Evolutionary conservation across 2,888 invertebrate genomes (phyloP), one percentile per base, ranked within the genome.

Genomic region (Parthenolecanium corni): DNA sequence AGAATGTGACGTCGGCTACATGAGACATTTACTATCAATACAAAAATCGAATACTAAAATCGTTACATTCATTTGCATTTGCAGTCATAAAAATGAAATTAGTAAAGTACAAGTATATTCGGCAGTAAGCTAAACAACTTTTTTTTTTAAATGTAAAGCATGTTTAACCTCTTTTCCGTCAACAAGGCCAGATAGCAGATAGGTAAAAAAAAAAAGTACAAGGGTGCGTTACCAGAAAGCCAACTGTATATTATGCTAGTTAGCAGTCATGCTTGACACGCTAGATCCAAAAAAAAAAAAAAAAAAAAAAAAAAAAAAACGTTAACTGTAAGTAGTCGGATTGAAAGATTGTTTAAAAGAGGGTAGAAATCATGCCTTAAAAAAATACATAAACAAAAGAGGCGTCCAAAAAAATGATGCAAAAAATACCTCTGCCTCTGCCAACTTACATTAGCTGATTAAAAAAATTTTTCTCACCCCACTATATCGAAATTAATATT

Each of bases 1-100:
- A 31, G 9, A 31, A 52, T 38, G 31, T 5, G 52, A 44, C 18
- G 31, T 14, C 52, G 20, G 53, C 14, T 9, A 54, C 3, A 42
- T 20, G 23, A 42, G 16, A 12, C 24, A 6, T 25, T 54, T 6
- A 31, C 31, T 9, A 31, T 31, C 31, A 9, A 31, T 31, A 42
- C 14, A 42, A 16, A 57, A 57, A 57, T 57, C 57, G 46, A 57
- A 57, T 57, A 16, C 23, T 14, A 24, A 44, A 57, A 57, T 57
- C 57, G 57, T 57, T 46, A 57, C 21, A 44, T 57, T 57, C 42
- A 57, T 57, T 57, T 57, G 57, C 57, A 57, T 57, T 31, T 44
- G 44, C 44, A 46, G 57, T 44, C 57, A 57, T 57, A 57, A 57
- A 57, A 31, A 44, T 25, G 46, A 57, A 57, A 57, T 57, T 57